Evolutionary conservation across 2,888 invertebrate genomes (phyloP).

Genomic region (Leucophora obtusa): DNA sequence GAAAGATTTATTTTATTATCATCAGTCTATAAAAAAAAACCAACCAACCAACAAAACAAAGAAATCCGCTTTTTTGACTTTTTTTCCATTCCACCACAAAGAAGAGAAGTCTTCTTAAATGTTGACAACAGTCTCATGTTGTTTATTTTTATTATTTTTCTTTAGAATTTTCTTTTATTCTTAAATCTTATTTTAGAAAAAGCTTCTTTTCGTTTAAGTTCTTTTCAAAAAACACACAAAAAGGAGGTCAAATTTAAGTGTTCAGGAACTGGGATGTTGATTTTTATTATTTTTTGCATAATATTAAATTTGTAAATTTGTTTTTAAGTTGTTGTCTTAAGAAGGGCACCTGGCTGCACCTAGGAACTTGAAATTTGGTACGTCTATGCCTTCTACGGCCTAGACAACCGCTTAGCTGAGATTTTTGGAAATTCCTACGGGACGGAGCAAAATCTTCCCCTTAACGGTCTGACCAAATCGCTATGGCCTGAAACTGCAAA

Average conservation of each 20-base stretch:
- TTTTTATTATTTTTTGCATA: background rate
- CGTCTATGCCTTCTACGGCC: no score
- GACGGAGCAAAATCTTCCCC: no score
- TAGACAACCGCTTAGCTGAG: no score
- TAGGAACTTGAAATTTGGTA: no score
- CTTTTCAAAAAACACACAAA: background rate
- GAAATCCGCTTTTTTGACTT: constrained; percentile 19
- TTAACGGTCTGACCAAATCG: no score
- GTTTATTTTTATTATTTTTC: background rate
- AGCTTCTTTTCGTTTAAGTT: background rate
- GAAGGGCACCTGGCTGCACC: no score
- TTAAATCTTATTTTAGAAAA: background rate
- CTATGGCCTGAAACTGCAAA: no score
- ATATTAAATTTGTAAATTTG: no score
- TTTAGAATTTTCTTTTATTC: constrained; percentile 14
- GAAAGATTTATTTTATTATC: constrained; percentile 63
- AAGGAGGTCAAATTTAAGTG: constrained; percentile 50
- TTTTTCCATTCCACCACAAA: constrained; percentile 14
- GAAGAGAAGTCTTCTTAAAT: background rate
- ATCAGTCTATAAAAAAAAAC: constrained; percentile 34
- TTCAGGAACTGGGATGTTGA: constrained; percentile 7
- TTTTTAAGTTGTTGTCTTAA: no score
- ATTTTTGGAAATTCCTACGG: no score
- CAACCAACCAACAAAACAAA: constrained; percentile 15
- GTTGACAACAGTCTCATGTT: background rate